Percentiles rank a stretch among this genome's conserved stretches.
Conservation (phyloP, 1,140 invertebrate genomes). For the Heliconius hewitsoni region DNA sequence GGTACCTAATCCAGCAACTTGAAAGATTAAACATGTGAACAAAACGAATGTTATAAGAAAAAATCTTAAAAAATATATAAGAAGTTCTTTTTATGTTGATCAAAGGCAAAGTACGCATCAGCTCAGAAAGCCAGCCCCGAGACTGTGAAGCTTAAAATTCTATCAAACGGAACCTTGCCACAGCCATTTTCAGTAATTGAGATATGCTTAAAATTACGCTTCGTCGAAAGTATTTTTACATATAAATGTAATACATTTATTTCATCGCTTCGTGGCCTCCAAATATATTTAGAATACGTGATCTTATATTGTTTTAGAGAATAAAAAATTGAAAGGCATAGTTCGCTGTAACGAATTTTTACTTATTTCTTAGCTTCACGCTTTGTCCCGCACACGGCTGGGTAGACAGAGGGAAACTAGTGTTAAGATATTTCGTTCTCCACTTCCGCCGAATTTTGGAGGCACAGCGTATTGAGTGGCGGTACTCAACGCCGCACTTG, state of each 20-base stretch:
- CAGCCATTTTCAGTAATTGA: constrained; percentile 4
- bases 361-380: not conserved
- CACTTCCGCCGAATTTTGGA: not conserved
- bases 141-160: constrained; percentile 5
- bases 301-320: not conserved
- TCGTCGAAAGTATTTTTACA: constrained; percentile 1
- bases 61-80: not conserved
- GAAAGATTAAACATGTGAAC: not conserved
- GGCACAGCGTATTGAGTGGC: no score
- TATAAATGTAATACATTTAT: constrained; percentile 4
- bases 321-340: not conserved
- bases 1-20: not conserved
- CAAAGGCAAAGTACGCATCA: not conserved
- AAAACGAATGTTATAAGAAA: not conserved
- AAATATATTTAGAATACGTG: not conserved
- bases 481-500: no score
- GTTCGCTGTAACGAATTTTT: not conserved
- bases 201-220: not conserved
- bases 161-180: not conserved
- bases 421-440: not conserved
- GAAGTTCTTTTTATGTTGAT: not conserved
- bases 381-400: no score
- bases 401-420: no score
- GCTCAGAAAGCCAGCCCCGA: not conserved
- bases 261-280: not conserved